A percentile compares a stretch with the other conserved stretches of the same genome.
phyloP scores from a whole-genome alignment of 1,140 invertebrate genomes.

The Probaryconus sp. region DNA sequence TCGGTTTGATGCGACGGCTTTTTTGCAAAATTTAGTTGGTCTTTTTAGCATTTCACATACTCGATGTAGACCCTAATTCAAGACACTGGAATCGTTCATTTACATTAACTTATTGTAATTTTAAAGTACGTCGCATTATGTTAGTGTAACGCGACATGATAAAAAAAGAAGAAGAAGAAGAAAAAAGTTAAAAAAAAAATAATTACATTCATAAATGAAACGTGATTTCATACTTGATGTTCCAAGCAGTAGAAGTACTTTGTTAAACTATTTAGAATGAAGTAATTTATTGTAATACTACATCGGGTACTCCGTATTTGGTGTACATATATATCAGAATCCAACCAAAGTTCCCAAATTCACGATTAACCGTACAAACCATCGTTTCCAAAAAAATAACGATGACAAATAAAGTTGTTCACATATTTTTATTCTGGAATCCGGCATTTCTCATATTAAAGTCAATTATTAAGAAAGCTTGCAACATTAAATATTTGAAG shows the following conservation, averaged over 20 bases:
- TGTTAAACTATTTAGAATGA: constrained; percentile 18
- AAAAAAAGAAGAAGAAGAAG: not conserved
- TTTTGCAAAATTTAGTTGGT: constrained; percentile 18
- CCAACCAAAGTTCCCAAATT: constrained; percentile 10
- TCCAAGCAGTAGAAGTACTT: constrained; percentile 6
- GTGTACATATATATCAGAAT: constrained; percentile 9
- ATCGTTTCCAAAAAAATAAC: constrained; percentile 9
- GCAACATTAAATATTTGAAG: constrained; percentile 27
- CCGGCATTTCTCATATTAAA: constrained; percentile 32
- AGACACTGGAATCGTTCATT: too few species aligned
- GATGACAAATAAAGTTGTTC: too few species aligned
- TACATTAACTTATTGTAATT: too few species aligned
- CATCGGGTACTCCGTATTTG: constrained; percentile 33
- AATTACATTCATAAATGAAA: constrained; percentile 27
- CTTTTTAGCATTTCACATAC: constrained; percentile 2
- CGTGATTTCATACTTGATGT: constrained; percentile 28
- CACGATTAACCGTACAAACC: constrained; percentile 18
- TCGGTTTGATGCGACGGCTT: constrained; percentile 15
- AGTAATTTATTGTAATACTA: constrained; percentile 25
- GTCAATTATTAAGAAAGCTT: constrained; percentile 55
- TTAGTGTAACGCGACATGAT: too few species aligned
- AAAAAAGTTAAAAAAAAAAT: not conserved
- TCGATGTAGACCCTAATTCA: constrained; percentile 14
- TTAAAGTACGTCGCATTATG: too few species aligned
- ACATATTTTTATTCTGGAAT: constrained; percentile 19